Evolutionary conservation across 1,140 invertebrate species (phyloP), one percentile per base, ranked within the genome.

Genomic region (Microplitis demolitor): DNA sequence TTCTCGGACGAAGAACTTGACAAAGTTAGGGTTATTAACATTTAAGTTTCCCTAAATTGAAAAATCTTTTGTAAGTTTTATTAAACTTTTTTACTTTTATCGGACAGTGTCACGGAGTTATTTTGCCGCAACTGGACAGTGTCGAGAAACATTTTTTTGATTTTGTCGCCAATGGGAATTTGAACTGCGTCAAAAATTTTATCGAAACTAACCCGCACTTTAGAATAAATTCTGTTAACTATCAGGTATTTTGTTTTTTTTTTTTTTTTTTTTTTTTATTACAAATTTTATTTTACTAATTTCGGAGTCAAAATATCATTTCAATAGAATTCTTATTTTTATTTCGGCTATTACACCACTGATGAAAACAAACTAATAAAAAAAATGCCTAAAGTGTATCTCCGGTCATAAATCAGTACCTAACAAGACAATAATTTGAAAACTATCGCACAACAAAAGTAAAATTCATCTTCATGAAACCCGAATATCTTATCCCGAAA

Each of bases 201-300:
- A 66, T 89, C 0, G 54, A 79, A 3, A 69, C 77, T 0, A 82
- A 88, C 75, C 78, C 80, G 0, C 71, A 77, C 5, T 85, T 90
- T 64, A 88, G 90, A 70, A 82, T 89, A 34, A 90, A 90, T 64
- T 87, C 83, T 68, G 74, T 82, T 0, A 87, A 89, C 74, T 89
- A 87, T 78, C 88, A 89, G 86, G 87, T 87, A 75, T 78, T 69
- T 64, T 70, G 0, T 58, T 8, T 54, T 24, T 62, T 66, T 34
- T 64, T 70, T 3, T 58, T 8, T 54, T 24, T 64, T 70, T 3
- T 58, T 8, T 54, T 24, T 62, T 66, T 34, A 14, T 13, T 45
- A 45, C 62, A 62, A 39, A 16, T 39, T 39, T 39, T 39, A 39
- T 8, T 39, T 39, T n/a, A 5, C 6, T n/a, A 24, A 24, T 24